A percentile compares a stretch with the other conserved stretches of the same genome.
Conservation (phyloP, 2,888 invertebrate genomes). For the Nephrotoma appendiculata region DNA sequence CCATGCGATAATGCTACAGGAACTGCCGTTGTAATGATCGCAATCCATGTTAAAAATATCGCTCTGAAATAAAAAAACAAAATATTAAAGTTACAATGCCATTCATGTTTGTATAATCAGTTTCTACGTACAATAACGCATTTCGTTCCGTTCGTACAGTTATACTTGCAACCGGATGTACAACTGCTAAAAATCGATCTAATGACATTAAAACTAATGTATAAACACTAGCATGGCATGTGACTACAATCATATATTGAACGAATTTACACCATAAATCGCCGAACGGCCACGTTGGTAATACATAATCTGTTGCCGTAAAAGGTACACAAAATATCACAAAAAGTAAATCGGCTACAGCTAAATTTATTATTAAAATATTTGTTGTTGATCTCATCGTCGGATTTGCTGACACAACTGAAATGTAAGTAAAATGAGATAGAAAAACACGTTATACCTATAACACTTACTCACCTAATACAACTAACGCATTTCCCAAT, state of each 20-base stretch:
- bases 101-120: background rate
- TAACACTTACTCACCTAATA: constrained; percentile 36
- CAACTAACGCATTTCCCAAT: constrained; percentile 77
- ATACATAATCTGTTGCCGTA: constrained; percentile 79
- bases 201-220: constrained; percentile 88
- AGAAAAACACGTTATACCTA: too few relatives aligned
- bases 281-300: constrained; percentile 84
- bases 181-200: constrained; percentile 84
- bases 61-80: constrained; percentile 35
- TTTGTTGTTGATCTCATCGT: constrained; percentile 91
- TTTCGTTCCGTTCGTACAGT: constrained; percentile 69
- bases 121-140: constrained; percentile 41
- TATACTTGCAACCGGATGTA: constrained; percentile 82
- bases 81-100: too few relatives aligned
- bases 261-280: constrained; percentile 72
- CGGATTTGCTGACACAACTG: constrained; percentile 72
- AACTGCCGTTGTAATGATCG: constrained; percentile 63
- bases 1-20: constrained; percentile 67
- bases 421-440: constrained; percentile 10
- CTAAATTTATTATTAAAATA: constrained; percentile 77
- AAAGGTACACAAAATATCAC: constrained; percentile 90
- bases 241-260: constrained; percentile 82
- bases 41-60: constrained; percentile 64
- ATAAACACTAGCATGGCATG: constrained; percentile 86
- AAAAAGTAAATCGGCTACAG: constrained; percentile 80